Conservation (phyloP, 2,113 vertebrate genomes). For the Synodontis membranacea region DNA sequence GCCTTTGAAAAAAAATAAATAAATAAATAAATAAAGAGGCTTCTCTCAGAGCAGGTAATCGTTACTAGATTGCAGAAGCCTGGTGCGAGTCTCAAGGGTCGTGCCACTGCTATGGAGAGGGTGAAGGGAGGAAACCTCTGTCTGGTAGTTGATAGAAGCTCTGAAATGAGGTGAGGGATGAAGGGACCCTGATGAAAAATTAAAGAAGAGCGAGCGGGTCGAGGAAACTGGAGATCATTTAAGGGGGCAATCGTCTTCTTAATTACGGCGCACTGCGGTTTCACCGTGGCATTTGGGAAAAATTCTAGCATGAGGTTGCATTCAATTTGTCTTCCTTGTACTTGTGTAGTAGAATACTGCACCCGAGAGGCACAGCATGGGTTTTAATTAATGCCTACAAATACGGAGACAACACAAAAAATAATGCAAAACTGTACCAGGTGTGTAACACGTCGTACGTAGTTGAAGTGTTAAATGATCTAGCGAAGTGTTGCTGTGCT, state of each 20-base stretch:
- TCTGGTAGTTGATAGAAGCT: slow-evolving; percentile 8
- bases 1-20: slow-evolving; percentile 22
- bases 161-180: slow-evolving; percentile 45
- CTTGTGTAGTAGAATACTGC: slow-evolving; percentile 29
- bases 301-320: slow-evolving; percentile 49
- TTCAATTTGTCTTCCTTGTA: slow-evolving; percentile 41
- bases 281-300: slow-evolving; percentile 31
- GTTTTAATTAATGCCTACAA: slow-evolving; percentile 42
- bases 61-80: slow-evolving; percentile 17
- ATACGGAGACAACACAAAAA: neutral
- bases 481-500: neutral
- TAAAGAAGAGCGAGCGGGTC: slow-evolving; percentile 36
- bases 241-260: slow-evolving; percentile 44
- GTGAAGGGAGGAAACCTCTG: slow-evolving; percentile 35
- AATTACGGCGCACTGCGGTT: slow-evolving; percentile 43
- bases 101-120: slow-evolving; percentile 15
- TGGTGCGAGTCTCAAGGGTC: slow-evolving; percentile 42
- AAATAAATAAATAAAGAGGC: too few relatives aligned
- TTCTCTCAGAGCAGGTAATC: slow-evolving; percentile 28
- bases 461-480: neutral
- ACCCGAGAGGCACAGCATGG: slow-evolving; percentile 24
- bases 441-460: neutral
- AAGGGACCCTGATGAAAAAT: slow-evolving; percentile 53
- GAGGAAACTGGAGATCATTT: slow-evolving; percentile 35
- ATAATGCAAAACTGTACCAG: neutral